Conservation (phyloP, 2,888 invertebrate genomes). For the Dicranocentrus wangi region DNA sequence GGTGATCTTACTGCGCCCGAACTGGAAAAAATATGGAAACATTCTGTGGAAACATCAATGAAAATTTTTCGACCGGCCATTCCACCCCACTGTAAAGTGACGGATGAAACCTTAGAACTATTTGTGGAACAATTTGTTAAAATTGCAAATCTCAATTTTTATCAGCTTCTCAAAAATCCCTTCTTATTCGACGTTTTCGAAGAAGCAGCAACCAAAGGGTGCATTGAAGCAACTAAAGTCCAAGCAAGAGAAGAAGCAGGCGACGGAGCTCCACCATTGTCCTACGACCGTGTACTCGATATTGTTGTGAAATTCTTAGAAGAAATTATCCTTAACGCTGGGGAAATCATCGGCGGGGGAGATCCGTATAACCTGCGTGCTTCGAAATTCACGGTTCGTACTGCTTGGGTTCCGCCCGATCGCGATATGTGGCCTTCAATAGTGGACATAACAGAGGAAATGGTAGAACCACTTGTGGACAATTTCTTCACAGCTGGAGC, state of each 20-base stretch:
- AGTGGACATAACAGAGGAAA: conserved; percentile 60
- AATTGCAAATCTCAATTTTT: conserved; percentile 51
- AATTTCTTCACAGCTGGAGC: conserved; percentile 65
- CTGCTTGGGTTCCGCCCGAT: background rate
- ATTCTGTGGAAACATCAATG: conserved; percentile 46
- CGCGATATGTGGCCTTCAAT: conserved; percentile 35
- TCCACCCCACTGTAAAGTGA: conserved; percentile 40
- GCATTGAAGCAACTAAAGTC: conserved; percentile 35
- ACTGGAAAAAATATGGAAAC: conserved; percentile 54
- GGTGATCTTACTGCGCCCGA: conserved; percentile 42
- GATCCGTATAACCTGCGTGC: conserved; percentile 67
- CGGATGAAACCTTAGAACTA: conserved; percentile 33
- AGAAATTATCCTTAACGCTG: conserved; percentile 65
- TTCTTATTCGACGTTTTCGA: conserved; percentile 58
- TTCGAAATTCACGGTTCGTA: no score
- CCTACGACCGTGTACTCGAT: conserved; percentile 23
- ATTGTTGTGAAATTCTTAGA: conserved; percentile 64
- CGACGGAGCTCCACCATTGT: background rate
- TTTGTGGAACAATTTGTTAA: conserved; percentile 64
- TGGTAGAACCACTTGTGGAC: conserved; percentile 56
- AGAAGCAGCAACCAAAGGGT: conserved; percentile 37
- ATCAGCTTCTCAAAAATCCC: conserved; percentile 51
- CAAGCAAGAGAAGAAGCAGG: background rate
- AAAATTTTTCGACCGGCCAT: conserved; percentile 50
- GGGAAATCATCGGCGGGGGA: conserved; percentile 62